phyloP scores from a whole-genome alignment of 2,797 vertebrate species.

The Rhadinocentrus ornatus region DNA sequence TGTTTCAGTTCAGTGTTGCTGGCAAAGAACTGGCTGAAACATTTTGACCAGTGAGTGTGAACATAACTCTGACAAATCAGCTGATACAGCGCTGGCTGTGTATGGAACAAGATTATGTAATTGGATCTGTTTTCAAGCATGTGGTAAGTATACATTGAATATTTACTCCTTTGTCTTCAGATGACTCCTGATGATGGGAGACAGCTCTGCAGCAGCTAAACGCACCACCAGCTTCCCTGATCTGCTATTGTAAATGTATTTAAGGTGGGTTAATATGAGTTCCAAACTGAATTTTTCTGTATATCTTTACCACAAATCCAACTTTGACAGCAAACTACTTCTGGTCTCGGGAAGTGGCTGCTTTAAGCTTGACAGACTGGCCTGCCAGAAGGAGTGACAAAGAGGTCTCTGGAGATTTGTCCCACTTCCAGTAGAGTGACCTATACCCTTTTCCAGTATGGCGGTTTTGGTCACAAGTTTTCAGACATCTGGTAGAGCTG shows the following conservation, averaged over 20 bases:
- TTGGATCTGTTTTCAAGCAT: not conserved
- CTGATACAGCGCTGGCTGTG: not conserved
- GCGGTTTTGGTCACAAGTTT: constrained; percentile 36
- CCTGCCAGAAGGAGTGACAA: constrained; percentile 32
- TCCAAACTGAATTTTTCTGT: not conserved
- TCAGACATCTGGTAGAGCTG: constrained; percentile 67
- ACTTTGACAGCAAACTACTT: constrained; percentile 2
- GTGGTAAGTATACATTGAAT: not conserved
- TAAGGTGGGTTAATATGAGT: not conserved
- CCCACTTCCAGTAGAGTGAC: constrained; percentile 36
- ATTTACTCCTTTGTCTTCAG: not conserved
- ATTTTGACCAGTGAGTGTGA: not conserved
- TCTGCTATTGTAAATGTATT: not conserved
- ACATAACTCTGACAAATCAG: not conserved
- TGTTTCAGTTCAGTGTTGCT: not conserved
- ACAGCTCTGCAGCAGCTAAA: not conserved
- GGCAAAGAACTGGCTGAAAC: too few species aligned
- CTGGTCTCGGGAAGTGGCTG: constrained; percentile 12
- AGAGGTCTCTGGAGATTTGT: constrained; percentile 31
- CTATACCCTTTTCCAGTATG: constrained; percentile 13
- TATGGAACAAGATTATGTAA: not conserved
- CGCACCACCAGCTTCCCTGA: not conserved
- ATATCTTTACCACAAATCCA: not conserved
- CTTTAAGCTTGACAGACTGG: not conserved
- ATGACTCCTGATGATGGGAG: not conserved